A percentile compares a stretch with the other conserved stretches of the same genome.
Evolutionary conservation across 2,797 vertebrate species (phyloP).

Genomic region (Silurus aristotelis): DNA sequence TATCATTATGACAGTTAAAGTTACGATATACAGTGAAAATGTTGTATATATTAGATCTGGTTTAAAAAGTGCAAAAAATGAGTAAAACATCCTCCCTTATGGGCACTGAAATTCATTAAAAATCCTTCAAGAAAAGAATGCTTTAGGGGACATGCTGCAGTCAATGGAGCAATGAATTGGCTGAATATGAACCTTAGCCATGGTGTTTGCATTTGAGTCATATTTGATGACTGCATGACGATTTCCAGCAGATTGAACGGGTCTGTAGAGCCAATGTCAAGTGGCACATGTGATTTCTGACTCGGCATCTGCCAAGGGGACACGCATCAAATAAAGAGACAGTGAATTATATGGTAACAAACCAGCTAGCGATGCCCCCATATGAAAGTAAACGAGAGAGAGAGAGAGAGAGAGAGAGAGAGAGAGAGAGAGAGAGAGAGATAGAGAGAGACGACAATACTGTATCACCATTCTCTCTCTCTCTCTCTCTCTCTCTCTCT

Average conservation of each 20-base stretch:
- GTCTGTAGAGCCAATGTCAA: slow-evolving; percentile 23
- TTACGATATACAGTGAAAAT: neutral
- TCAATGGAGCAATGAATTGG: slow-evolving; percentile 13
- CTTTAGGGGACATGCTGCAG: slow-evolving; percentile 21
- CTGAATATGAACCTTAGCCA: slow-evolving; percentile 27
- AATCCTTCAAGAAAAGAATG: slow-evolving; percentile 6
- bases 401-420: slow-evolving; percentile 21
- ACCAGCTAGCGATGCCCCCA: slow-evolving; percentile 44
- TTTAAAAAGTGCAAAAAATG: neutral
- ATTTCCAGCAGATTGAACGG: slow-evolving; percentile 36
- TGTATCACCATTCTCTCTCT: slow-evolving; percentile 46
- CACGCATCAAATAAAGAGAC: slow-evolving; percentile 41
- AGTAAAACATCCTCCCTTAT: slow-evolving; percentile 2
- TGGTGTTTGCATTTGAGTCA: slow-evolving; percentile 20
- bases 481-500: slow-evolving; percentile 44
- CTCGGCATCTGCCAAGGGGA: slow-evolving; percentile 45
- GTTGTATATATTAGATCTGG: neutral
- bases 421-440: slow-evolving; percentile 17
- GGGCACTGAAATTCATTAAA: neutral
- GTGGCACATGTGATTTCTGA: slow-evolving; percentile 31
- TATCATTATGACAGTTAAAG: neutral
- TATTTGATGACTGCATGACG: slow-evolving; percentile 29
- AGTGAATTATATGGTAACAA: slow-evolving; percentile 51
- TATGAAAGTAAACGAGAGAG: slow-evolving; percentile 35
- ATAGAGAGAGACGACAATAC: slow-evolving; percentile 30